Evolutionary conservation across 2,888 invertebrate species (phyloP), one percentile per base, ranked within the genome.

Genomic region (Aleiodes leptofemur): DNA sequence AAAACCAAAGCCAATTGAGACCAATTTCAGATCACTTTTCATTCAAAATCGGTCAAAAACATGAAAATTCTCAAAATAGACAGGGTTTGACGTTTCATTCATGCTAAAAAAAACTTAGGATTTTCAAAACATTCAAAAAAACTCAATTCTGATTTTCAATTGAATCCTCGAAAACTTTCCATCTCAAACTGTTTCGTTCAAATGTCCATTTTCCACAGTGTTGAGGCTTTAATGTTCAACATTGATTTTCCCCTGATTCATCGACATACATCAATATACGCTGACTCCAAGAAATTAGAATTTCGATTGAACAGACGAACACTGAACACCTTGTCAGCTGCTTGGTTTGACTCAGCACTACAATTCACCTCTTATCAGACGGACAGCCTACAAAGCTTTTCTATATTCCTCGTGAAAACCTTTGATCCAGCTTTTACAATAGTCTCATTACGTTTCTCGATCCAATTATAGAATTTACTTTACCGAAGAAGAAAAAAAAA

Each of bases 351-450:
- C 82, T 85, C 85, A 84, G 84, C 84, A 83, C 79, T 83, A 82
- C 83, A 73, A 83, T 83, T 83, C 81, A 80, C 80, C 80, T 80
- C 82, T 83, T 84, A 83, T 84, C 83, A 79, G 80, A 72, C 76
- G 77, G 76, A 77, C 73, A 59, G 61, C 43, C 43, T 43, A 11
- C 43, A 43, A 43, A 43, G 43, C 43, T 43, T 43, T 43, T 9
- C 43, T 43, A 43, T 43, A 43, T 43, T 9, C 43, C 7, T 69
- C 16, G 56, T 59, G n/a, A 53, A 66, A 79, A 76, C 74, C 78
- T 77, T 78, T 78, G 72, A 77, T 77, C 77, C 53, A 31, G 61
- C 74, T 73, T 61, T 72, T 11, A 80, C 80, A 80, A 80, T 80
- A 74, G 80, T 76, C 66, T 76, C 78, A 79, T 80, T 78, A 79